These are phyloP conservation scores for Molorchus minor DNA, from an alignment of 2,888 invertebrate genomes.

Conservation along the genomic window DNA sequence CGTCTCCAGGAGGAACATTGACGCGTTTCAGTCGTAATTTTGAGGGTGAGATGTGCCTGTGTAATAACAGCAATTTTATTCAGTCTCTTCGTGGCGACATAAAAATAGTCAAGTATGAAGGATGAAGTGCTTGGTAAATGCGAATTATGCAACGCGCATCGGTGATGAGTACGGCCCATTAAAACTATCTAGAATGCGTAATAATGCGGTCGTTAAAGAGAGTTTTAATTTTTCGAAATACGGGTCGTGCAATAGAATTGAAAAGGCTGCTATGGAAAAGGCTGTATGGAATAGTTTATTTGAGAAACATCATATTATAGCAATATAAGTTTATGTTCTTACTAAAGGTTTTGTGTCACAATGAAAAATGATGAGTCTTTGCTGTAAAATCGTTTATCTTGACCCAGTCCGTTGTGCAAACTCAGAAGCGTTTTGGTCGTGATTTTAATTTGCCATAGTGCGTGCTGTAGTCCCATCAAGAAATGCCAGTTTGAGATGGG, in stretches of 20 bases:
- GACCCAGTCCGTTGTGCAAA: background rate
- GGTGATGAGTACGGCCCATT: background rate
- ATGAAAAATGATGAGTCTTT: background rate
- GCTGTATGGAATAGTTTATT: too few relatives aligned
- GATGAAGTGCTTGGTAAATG: constrained; percentile 7
- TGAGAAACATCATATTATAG: background rate
- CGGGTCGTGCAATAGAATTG: background rate
- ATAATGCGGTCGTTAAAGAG: too few relatives aligned
- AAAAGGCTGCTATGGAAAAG: background rate
- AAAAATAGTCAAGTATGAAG: constrained; percentile 23
- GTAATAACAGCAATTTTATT: constrained; percentile 48
- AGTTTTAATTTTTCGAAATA: too few relatives aligned
- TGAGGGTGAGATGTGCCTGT: constrained; percentile 40
- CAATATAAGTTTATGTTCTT: background rate
- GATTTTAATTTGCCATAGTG: background rate
- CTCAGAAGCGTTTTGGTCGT: background rate
- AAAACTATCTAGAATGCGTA: background rate
- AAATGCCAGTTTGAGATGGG: background rate
- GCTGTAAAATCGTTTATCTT: background rate
- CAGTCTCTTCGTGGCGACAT: constrained; percentile 18
- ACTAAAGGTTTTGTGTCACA: background rate
- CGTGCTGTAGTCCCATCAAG: background rate
- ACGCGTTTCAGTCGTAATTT: constrained; percentile 42
- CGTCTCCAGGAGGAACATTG: constrained; percentile 43
- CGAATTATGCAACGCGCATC: constrained; percentile 18